Base-by-base conservation (phyloP, 2,797 vertebrate genomes). In the Odontamblyopus lacepedii region DNA sequence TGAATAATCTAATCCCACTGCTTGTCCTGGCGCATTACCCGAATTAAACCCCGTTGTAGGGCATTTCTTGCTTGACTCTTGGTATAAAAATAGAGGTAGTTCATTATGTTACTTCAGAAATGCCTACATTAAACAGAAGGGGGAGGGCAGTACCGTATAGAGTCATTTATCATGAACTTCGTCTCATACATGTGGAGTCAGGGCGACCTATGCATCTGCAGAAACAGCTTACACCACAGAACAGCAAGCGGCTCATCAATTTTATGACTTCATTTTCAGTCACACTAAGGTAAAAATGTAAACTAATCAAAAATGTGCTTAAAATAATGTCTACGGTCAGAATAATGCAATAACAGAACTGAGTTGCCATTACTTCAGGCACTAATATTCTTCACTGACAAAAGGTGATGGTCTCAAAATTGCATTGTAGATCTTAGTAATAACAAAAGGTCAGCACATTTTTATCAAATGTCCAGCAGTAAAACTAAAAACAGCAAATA, bases 151-250 rank as follows among this genome's bases (percentile, higher is more conserved):
- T 48, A 1, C 63, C 3, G 9, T 63, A 63, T 48, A 38, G 48
- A 32, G 65, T 53, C 65, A 32, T 67, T 53, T 53, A 67, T 67
- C 41, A 65, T 50, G 16, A 15, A 23, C 44, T 9, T 48, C 26
- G 11, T 64, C 63, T 67, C 29, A 55, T 67, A 55, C 65, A 67
- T 29, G 65, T 67, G 65, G 27, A 53, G 48, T 55, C 65, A 67
- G 65, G 27, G 26, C n/a, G 63, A 67, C 48, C 65, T 67, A 67
- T 32, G 27, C 65, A 67, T 67, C 65, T 67, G 65, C 65, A 67
- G 27, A 66, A 51, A 53, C 15, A 11, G 65, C 50, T 67, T 67
- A 67, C 65, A 35, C 48, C 2, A 67, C 48, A 67, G 11, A 67
- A 67, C 48, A 30, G 18, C 50, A 23, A 30, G 27, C 50, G 27